phyloP scores from a whole-genome alignment of 2,888 invertebrate species.

The Idaea biselata region DNA sequence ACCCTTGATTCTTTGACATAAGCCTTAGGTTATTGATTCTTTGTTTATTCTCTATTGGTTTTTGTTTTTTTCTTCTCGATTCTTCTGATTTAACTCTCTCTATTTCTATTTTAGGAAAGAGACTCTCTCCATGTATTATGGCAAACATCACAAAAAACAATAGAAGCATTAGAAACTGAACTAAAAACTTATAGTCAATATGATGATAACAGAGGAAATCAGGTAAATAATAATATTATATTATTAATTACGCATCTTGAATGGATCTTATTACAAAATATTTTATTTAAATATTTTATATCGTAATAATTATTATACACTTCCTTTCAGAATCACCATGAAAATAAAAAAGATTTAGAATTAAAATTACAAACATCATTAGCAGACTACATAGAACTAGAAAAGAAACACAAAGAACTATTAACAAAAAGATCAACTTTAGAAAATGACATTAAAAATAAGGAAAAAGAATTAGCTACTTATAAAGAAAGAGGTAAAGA shows the following conservation, averaged over 20 bases:
- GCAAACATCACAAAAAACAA: constrained; percentile 84
- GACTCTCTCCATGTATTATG: constrained; percentile 83
- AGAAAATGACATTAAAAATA: constrained; percentile 53
- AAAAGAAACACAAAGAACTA: constrained; percentile 61
- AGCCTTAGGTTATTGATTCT: neutral
- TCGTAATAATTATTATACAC: neutral
- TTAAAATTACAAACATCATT: constrained; percentile 75
- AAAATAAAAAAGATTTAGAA: constrained; percentile 77
- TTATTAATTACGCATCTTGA: neutral
- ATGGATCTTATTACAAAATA: no score
- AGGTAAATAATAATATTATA: constrained; percentile 36
- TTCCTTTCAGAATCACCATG: constrained; percentile 57
- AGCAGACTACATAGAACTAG: constrained; percentile 75
- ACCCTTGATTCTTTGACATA: neutral
- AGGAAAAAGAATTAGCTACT: constrained; percentile 68
- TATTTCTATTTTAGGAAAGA: constrained; percentile 78
- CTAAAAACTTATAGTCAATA: constrained; percentile 78
- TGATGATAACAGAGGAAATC: constrained; percentile 50
- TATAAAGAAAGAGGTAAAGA: constrained; percentile 64
- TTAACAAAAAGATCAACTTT: constrained; percentile 38
- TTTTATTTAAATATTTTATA: no score
- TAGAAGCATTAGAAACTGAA: constrained; percentile 84
- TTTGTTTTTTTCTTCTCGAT: neutral
- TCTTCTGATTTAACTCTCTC: neutral
- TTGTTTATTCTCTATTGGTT: no score